phyloP scores from a whole-genome alignment of 1,140 invertebrate species.

The Metaphire vulgaris region DNA sequence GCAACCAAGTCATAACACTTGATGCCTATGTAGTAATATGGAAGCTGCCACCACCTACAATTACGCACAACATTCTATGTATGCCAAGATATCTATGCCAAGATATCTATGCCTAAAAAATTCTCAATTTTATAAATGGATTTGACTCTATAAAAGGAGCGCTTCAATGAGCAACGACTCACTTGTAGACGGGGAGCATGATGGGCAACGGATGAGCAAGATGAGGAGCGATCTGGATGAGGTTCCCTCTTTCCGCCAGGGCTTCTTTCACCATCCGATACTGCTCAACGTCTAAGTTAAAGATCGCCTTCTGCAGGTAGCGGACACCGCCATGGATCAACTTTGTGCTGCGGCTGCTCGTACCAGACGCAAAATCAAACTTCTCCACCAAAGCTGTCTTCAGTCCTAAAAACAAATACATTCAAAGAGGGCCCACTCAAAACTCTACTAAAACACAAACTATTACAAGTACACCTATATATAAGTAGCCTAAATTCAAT shows the following conservation, averaged over 20 bases:
- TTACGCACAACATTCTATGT: conserved; percentile 28
- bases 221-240: conserved; percentile 93
- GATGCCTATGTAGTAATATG: conserved; percentile 97
- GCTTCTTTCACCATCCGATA: conserved; percentile 66
- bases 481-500: neutral
- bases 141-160: no score
- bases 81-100: no score
- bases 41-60: conserved; percentile 91
- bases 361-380: conserved; percentile 96
- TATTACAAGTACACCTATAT: neutral
- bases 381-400: conserved; percentile 93
- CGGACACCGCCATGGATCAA: conserved; percentile 98
- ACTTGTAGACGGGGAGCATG: conserved; percentile 96
- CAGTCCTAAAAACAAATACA: conserved; percentile 61
- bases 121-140: no score
- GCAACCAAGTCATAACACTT: conserved; percentile 98
- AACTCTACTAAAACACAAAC: no score
- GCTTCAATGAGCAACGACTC: no score
- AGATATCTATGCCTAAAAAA: no score
- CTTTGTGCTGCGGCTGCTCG: conserved; percentile 89
- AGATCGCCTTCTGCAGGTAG: conserved; percentile 95
- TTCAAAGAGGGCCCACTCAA: no score
- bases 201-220: conserved; percentile 92
- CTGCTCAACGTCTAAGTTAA: conserved; percentile 80
- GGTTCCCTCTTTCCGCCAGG: conserved; percentile 83